Conservation (phyloP, 2,797 vertebrate genomes). For the Dendrocincla tyrannina region DNA sequence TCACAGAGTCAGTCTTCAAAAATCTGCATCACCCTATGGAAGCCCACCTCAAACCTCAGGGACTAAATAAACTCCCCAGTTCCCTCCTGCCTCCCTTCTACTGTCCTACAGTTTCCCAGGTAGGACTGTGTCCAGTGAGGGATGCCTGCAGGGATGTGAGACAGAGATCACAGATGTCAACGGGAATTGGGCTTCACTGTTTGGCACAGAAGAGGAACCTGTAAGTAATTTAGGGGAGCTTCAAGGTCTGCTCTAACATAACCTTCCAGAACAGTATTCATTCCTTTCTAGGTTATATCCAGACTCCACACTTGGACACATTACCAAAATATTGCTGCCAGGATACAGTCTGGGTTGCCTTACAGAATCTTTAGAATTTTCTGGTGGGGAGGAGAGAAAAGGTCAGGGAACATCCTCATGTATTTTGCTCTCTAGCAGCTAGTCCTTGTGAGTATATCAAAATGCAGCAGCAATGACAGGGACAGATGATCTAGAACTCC, state of each 20-base stretch:
- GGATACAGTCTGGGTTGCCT: background rate
- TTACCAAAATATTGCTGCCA: background rate
- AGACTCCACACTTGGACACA: background rate
- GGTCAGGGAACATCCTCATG: background rate
- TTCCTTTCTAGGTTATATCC: background rate
- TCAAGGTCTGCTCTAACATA: background rate
- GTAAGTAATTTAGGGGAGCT: background rate
- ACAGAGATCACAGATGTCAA: background rate
- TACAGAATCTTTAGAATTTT: background rate
- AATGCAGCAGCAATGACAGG: constrained; percentile 32
- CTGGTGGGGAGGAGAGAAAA: background rate
- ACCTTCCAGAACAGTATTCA: background rate
- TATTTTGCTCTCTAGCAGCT: background rate
- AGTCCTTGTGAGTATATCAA: background rate
- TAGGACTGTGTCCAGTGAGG: background rate
- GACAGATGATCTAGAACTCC: constrained; percentile 48
- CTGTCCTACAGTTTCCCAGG: background rate
- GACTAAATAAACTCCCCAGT: background rate
- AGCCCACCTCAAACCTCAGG: background rate
- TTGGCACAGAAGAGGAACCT: background rate
- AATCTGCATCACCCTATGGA: background rate
- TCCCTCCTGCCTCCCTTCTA: background rate
- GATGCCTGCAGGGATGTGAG: background rate
- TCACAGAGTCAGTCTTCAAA: background rate
- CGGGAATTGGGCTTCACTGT: background rate